phyloP scores from a whole-genome alignment of 1,140 invertebrate genomes.

The Drosophila sucinea region DNA sequence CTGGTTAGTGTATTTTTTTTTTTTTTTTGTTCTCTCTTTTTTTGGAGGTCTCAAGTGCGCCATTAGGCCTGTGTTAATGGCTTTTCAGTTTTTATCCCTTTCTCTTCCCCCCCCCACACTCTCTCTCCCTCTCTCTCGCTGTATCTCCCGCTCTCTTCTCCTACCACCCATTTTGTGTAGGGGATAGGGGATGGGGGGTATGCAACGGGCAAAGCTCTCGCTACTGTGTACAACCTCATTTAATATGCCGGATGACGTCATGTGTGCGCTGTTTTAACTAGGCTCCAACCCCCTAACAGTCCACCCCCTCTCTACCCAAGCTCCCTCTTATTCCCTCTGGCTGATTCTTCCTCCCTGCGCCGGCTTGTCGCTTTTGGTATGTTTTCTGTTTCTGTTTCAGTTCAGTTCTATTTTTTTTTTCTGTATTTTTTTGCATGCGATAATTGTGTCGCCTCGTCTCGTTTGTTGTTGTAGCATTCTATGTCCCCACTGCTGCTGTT shows the following conservation, averaged over 20 bases:
- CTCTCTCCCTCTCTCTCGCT: not conserved
- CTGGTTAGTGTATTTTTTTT: not conserved
- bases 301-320: not conserved
- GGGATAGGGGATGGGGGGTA: conserved; percentile 40
- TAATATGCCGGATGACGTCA: conserved; percentile 79
- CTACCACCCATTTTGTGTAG: not conserved
- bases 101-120: not conserved
- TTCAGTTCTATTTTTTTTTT: conserved; percentile 27
- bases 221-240: conserved; percentile 66
- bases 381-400: conserved; percentile 15
- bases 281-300: conserved; percentile 25
- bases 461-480: conserved; percentile 16
- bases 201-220: conserved; percentile 48
- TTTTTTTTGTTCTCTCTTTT: not conserved
- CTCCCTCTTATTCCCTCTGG: conserved; percentile 1
- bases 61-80: conserved; percentile 77
- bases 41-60: conserved; percentile 67
- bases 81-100: conserved; percentile 52
- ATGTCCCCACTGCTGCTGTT: not conserved
- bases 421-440: conserved; percentile 34
- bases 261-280: conserved; percentile 58
- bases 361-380: conserved; percentile 35
- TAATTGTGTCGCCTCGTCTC: conserved; percentile 39
- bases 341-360: conserved; percentile 26
- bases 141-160: not conserved